Evolutionary conservation across 1,140 invertebrate genomes (phyloP), one percentile per base, ranked within the genome.

Genomic region (Subanguina moxae): DNA sequence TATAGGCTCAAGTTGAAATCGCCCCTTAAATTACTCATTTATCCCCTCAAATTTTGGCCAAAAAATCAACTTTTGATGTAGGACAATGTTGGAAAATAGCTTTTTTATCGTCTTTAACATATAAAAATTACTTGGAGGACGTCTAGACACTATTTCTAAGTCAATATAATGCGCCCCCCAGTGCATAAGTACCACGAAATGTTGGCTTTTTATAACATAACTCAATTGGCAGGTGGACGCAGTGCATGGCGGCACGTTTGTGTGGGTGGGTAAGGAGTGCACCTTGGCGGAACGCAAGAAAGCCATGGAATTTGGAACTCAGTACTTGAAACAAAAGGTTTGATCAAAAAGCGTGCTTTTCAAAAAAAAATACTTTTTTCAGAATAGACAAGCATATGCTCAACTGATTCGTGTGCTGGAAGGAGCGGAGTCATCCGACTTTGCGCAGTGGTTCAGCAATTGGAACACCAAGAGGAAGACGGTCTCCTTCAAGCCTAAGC

Each of bases 211-310:
- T 38, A 11, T 38, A 11, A 38, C 11, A 38, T 38, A 5, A 38
- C 32, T 38, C 3, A 38, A 38, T 5, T 38, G 3, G 11, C 32
- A 38, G 32, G 82, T 93, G 79, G 91, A 93, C 82, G 89, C 90
- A 7, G 89, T 88, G 3, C 87, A 87, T 62, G 89, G 89, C 57
- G 90, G 89, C 32, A 87, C 93, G 48, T 93, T 88, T 82, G 90
- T 91, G 0, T 93, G 91, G 91, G 87, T 92, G 62, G 91, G 91
- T 25, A 90, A 88, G 76, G 86, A 88, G 42, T 88, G 90, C 38
- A 89, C 88, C 1, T 84, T 86, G 61, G 87, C 89, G 78, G 91
- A 93, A 84, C 90, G 90, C 76, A 82, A 87, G 15, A 87, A 90
- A 79, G 88, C 90, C 0, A 89, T 92, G 88, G 85, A 87, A 52